These are phyloP conservation scores for Enteromius treurensis DNA, from an alignment of 2,797 vertebrate species.

Conservation along the genomic window DNA sequence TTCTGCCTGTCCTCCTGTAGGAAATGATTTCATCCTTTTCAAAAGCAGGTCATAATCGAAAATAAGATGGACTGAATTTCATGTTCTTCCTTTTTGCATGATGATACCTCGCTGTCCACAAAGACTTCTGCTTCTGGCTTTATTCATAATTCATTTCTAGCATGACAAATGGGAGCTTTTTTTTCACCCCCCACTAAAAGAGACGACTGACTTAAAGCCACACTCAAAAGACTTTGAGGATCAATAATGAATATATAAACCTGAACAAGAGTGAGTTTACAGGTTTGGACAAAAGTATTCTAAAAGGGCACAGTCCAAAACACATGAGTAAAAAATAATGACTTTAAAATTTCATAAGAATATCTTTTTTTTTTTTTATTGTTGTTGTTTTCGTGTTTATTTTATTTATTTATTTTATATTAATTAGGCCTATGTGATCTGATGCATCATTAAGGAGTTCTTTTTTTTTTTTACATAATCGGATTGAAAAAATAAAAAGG, in stretches of 20 bases:
- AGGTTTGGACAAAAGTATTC: slow-evolving; percentile 88
- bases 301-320: slow-evolving; percentile 83
- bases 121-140: slow-evolving; percentile 62
- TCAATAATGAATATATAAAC: slow-evolving; percentile 98
- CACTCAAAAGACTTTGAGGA: slow-evolving; percentile 67
- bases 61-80: slow-evolving; percentile 48
- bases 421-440: background rate
- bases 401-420: background rate
- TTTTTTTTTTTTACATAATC: background rate
- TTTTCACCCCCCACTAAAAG: slow-evolving; percentile 69
- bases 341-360: slow-evolving; percentile 90
- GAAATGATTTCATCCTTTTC: slow-evolving; percentile 50
- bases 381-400: background rate
- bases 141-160: slow-evolving; percentile 50
- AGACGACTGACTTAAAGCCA: slow-evolving; percentile 73
- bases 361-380: no score
- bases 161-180: slow-evolving; percentile 70
- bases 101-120: slow-evolving; percentile 60
- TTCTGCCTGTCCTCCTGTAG: slow-evolving; percentile 58
- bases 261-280: slow-evolving; percentile 91
- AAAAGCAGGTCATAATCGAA: slow-evolving; percentile 45
- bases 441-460: background rate
- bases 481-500: background rate
- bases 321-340: slow-evolving; percentile 90
- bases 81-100: slow-evolving; percentile 68